Evolutionary conservation across 2,797 vertebrate species (phyloP), one percentile per base, ranked within the genome.

Genomic region (Threskiornis aethiopicus): DNA sequence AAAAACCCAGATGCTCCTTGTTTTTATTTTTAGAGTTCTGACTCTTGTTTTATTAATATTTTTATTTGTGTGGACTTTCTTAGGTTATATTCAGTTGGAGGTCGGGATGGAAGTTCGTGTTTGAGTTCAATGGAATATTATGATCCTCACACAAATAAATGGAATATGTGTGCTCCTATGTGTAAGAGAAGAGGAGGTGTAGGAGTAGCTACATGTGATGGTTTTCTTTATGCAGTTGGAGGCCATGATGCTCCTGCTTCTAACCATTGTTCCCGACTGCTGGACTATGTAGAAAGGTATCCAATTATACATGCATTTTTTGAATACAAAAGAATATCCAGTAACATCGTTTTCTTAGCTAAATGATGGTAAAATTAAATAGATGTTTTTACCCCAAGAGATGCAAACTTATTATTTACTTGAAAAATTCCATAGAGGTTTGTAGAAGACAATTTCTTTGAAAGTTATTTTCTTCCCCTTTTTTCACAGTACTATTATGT

Each of bases 71-170:
- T 91, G 13, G n/a, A 39, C 37, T 97, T 92, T 95, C 96, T 92
- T 90, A 98, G 98, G 89, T 92, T 98, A 66, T 98, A 98, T 93
- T 98, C 98, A 21, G 98, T 98, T 84, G 98, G 98, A 54, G 98
- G 98, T 67, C 98, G 98, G 41, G 98, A 98, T 79, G 98, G 98
- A 94, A 98, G 98, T 84, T 98, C 98, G 0, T 98, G 98, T 83
- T 97, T 98, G 95, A 98, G 98, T 95, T 98, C 98, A 52, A 98
- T 98, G 97, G 98, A 98, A 46, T 98, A 98, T 91, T 98, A 98
- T 77, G 98, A 98, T 79, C 98, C 98, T 90, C 98, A 98, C 39
- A 98, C 98, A 89, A 98, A 98, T 83, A 98, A 98, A 71, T 98
- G 98, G 98, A 98, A 97, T 73, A 97, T 98, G 98, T 98, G 98